Base-by-base conservation (phyloP, 2,888 invertebrate genomes). In the Mellilla xanthometata region DNA sequence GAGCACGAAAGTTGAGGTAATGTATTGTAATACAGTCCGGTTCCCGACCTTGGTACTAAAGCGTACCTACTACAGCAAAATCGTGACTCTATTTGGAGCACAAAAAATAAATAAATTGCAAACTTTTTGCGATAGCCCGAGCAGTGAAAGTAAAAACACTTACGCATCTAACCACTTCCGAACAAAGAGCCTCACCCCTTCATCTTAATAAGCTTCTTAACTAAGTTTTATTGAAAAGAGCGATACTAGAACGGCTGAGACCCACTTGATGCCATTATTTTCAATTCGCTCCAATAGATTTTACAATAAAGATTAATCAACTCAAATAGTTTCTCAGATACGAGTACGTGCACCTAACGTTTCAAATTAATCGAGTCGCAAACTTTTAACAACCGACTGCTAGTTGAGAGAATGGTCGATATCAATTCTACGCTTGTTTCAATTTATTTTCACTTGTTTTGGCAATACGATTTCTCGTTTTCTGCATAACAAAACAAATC, bases 31-130 rank as follows among this genome's bases (percentile, higher is more conserved):
- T 67, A 56, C 65, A 62, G 62, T 68, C 76, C 75, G 76, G 79
- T 78, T 82, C 62, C 62, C 66, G 87, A 86, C 88, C 87, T 87
- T 88, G 86, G 74, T 71, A 60, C 60, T 67, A 68, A 68, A 65
- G 54, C 56, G 68, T 56, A 55, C 54, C 58, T 60, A 65, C 53
- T 56, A 68, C 58, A 58, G 56, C 57, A 62, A 48, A 58, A 62
- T 58, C 78, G 81, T 77, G 81, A 78, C 77, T 76, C 69, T 72
- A 77, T 79, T 65, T 74, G 62, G 72, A 74, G 60, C 73, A 76
- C 69, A 66, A 72, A 70, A 75, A n/a, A 77, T 70, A 73, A 76
- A 72, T 65, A 71, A 74, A 76, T 79, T 66, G 82, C 75, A 54
- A 78, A 76, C 69, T 72, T 78, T 75, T 73, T 77, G 75, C 62